Percentiles rank a stretch among this genome's conserved stretches.
These are phyloP conservation scores for Dicentrarchus labrax DNA, from an alignment of 2,113 vertebrate genomes.

Conservation along the genomic window DNA sequence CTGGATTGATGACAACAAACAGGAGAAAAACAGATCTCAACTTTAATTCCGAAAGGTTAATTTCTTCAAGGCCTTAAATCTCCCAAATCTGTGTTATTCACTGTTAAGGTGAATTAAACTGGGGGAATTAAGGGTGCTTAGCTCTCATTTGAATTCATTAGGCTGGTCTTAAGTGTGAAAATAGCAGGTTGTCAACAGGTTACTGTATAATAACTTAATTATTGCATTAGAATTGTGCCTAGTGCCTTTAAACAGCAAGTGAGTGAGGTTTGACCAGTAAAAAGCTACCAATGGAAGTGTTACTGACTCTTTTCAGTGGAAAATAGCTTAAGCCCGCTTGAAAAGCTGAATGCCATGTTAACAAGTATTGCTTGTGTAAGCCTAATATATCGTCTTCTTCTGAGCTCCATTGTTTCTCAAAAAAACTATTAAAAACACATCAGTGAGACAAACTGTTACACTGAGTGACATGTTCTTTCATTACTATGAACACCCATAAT, in stretches of 20 bases:
- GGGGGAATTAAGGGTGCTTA: neutral
- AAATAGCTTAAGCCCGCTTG: neutral
- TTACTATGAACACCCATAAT: neutral
- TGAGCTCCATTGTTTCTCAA: neutral
- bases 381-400: neutral
- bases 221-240: neutral
- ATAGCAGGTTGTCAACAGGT: neutral
- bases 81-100: neutral
- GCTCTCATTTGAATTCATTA: neutral
- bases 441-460: neutral
- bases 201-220: neutral
- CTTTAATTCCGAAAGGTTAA: neutral
- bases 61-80: neutral
- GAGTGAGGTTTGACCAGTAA: neutral
- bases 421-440: neutral
- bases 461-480: neutral
- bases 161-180: neutral
- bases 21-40: conserved; percentile 15
- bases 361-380: neutral
- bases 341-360: neutral
- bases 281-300: neutral
- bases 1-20: conserved; percentile 78
- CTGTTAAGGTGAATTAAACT: neutral
- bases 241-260: neutral
- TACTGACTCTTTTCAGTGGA: neutral